Conservation (phyloP, 2,888 invertebrate species). For the Neoaliturus tenellus region DNA sequence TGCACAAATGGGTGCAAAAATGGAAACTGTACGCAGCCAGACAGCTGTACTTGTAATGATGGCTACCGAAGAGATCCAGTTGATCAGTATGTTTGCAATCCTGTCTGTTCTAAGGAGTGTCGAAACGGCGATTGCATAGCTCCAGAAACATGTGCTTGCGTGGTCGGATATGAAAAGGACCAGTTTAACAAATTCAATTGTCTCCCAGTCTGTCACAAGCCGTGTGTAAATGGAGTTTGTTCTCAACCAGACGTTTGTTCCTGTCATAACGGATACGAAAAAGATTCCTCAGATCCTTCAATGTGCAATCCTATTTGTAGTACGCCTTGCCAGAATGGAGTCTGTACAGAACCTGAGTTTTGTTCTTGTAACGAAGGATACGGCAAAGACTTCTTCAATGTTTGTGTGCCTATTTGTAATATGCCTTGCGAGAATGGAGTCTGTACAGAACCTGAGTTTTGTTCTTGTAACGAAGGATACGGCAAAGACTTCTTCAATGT, state of each 20-base stretch:
- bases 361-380: conserved; percentile 25
- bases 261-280: neutral
- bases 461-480: conserved; percentile 13
- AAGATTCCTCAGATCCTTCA: neutral
- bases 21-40: conserved; percentile 15
- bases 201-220: neutral
- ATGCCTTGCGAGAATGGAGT: neutral
- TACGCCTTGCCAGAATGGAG: conserved; percentile 13
- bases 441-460: conserved; percentile 1
- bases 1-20: conserved; percentile 11
- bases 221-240: conserved; percentile 14
- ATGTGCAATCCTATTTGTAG: conserved; percentile 15
- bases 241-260: neutral
- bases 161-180: neutral
- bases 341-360: conserved; percentile 8
- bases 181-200: neutral
- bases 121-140: neutral
- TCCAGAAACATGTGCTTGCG: conserved; percentile 24
- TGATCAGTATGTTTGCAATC: neutral
- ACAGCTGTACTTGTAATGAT: neutral
- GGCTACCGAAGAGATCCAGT: neutral
- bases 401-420: conserved; percentile 10
- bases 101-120: neutral
- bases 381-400: neutral
- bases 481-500: neutral